phyloP scores from a whole-genome alignment of 2,113 vertebrate genomes.

The Brachirus orientalis region DNA sequence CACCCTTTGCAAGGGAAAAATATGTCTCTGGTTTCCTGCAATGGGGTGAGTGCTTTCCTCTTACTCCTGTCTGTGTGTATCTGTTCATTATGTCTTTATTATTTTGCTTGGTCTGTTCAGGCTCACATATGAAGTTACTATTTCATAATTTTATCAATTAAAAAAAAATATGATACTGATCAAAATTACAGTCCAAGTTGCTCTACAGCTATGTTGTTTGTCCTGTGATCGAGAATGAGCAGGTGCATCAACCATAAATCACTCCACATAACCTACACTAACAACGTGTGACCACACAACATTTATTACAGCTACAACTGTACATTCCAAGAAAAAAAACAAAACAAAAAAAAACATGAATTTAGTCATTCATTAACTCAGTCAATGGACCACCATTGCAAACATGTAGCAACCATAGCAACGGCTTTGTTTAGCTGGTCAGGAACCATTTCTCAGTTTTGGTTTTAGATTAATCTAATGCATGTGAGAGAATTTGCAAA shows the following conservation, averaged over 20 bases:
- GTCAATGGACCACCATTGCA: background rate
- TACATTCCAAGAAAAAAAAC: no score
- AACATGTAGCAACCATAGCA: background rate
- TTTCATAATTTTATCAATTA: no score
- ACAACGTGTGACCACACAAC: no score
- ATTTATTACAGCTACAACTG: no score
- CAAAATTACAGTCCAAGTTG: no score
- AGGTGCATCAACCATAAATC: background rate
- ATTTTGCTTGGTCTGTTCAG: no score
- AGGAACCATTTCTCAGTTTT: background rate
- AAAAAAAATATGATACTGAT: no score
- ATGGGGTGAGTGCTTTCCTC: constrained; percentile 85
- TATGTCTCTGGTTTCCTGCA: constrained; percentile 84
- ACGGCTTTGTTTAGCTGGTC: background rate
- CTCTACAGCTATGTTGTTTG: background rate
- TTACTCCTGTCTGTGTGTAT: background rate
- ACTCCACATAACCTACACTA: no score
- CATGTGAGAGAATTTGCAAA: no score
- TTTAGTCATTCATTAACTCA: background rate
- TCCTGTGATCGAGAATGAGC: background rate
- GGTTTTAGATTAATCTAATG: background rate
- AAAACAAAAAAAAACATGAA: no score
- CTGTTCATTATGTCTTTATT: background rate
- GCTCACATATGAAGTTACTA: no score
- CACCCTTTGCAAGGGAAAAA: constrained; percentile 81